phyloP scores from a whole-genome alignment of 2,888 invertebrate genomes.

The Pyrgus malvae region DNA sequence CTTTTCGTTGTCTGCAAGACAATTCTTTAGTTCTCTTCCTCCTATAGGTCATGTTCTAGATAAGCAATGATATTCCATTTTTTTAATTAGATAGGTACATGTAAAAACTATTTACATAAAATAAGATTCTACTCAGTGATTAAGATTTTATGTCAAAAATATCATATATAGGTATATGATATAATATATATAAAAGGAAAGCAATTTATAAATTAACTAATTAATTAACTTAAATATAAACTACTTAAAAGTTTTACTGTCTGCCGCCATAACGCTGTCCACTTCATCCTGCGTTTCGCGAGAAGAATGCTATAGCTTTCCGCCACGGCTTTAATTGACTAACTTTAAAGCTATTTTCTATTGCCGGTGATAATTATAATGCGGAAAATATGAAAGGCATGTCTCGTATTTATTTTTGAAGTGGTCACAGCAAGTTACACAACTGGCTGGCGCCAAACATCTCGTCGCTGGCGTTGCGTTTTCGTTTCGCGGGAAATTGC shows the following conservation, averaged over 20 bases:
- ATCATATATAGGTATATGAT: too few species aligned
- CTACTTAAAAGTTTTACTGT: too few species aligned
- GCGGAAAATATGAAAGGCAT: background rate
- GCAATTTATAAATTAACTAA: too few species aligned
- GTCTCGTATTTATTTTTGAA: slow-evolving; percentile 13
- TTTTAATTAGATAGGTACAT: too few species aligned
- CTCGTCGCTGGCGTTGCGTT: slow-evolving; percentile 71
- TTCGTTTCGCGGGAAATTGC: slow-evolving; percentile 37
- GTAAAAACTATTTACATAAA: too few species aligned
- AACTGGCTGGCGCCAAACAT: slow-evolving; percentile 73
- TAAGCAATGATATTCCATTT: too few species aligned
- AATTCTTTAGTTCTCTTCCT: too few species aligned
- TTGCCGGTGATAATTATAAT: slow-evolving; percentile 4
- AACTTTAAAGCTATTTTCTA: background rate
- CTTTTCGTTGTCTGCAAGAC: background rate
- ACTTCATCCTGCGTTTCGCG: background rate
- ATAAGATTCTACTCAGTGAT: too few species aligned
- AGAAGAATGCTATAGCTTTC: background rate
- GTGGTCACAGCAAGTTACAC: slow-evolving; percentile 56
- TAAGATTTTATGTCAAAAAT: too few species aligned
- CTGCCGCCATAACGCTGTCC: background rate
- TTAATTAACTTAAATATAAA: too few species aligned
- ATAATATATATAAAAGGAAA: too few species aligned
- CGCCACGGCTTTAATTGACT: background rate
- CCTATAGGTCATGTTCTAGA: too few species aligned